These are phyloP conservation scores for Philypnodon macrostomus DNA, from an alignment of 2,797 vertebrate genomes.

Conservation along the genomic window DNA sequence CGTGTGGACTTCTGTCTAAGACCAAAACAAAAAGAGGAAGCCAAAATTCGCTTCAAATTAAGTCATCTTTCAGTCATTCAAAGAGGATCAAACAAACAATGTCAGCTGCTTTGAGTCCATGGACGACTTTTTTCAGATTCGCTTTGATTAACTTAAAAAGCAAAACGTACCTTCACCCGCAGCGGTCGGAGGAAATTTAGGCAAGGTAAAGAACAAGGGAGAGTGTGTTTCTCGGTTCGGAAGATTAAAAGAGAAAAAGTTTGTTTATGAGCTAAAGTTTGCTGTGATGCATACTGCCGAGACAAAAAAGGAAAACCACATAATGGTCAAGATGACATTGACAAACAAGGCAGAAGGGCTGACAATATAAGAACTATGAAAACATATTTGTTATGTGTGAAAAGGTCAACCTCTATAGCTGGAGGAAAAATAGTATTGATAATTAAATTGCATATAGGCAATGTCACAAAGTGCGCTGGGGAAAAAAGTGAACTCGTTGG, in stretches of 20 bases:
- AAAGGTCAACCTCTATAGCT: too few relatives aligned
- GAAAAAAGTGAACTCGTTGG: too few relatives aligned
- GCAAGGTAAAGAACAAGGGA: slow-evolving; percentile 5
- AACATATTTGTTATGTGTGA: too few relatives aligned
- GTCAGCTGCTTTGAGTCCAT: neutral
- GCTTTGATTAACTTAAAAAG: slow-evolving; percentile 25
- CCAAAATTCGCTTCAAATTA: slow-evolving; percentile 24
- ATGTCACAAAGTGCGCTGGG: too few relatives aligned
- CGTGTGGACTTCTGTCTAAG: slow-evolving; percentile 37
- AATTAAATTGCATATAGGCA: too few relatives aligned
- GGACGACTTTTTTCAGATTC: neutral
- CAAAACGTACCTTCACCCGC: neutral
- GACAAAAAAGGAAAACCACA: neutral
- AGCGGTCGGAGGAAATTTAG: slow-evolving; percentile 2
- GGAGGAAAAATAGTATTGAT: too few relatives aligned
- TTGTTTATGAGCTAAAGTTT: slow-evolving; percentile 7
- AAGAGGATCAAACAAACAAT: slow-evolving; percentile 22
- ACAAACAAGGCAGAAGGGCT: too few relatives aligned
- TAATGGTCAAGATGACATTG: neutral
- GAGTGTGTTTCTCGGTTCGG: neutral
- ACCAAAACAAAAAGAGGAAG: slow-evolving; percentile 33
- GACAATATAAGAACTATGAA: too few relatives aligned
- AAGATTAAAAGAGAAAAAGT: slow-evolving; percentile 3
- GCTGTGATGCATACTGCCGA: neutral
- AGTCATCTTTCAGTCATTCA: slow-evolving; percentile 13